Conservation (phyloP, 2,797 vertebrate genomes). For the Hyperoplus lanceolatus region DNA sequence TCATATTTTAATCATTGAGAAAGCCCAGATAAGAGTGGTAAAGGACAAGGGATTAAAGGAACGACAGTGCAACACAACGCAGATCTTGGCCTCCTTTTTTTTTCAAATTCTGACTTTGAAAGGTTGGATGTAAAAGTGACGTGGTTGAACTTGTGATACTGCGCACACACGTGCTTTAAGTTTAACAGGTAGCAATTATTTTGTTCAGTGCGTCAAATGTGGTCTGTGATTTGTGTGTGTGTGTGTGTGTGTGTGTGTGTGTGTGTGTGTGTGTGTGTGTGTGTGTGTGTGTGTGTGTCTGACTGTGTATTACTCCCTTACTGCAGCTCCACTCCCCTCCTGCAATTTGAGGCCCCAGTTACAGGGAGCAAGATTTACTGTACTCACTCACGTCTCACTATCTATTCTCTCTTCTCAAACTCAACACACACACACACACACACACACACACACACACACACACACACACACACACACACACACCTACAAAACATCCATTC, state of each 20-base stretch:
- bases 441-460: slow-evolving; percentile 32
- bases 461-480: background rate
- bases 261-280: slow-evolving; percentile 32
- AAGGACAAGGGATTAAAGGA: slow-evolving; percentile 36
- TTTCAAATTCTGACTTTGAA: slow-evolving; percentile 33
- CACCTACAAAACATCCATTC: background rate
- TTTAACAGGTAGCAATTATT: slow-evolving; percentile 68
- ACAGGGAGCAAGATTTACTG: slow-evolving; percentile 72
- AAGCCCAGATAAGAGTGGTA: slow-evolving; percentile 32
- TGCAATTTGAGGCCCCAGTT: slow-evolving; percentile 81
- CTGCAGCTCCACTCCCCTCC: slow-evolving; percentile 70
- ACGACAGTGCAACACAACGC: slow-evolving; percentile 50
- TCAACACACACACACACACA: slow-evolving; percentile 33
- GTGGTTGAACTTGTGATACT: slow-evolving; percentile 27
- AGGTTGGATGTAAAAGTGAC: slow-evolving; percentile 39
- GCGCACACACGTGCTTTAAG: slow-evolving; percentile 40
- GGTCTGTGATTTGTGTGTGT: slow-evolving; percentile 40
- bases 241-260: slow-evolving; percentile 29
- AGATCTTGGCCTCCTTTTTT: slow-evolving; percentile 4
- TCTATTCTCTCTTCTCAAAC: slow-evolving; percentile 32
- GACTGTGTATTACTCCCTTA: slow-evolving; percentile 62
- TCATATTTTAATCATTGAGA: slow-evolving; percentile 56
- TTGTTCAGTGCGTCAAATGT: slow-evolving; percentile 62
- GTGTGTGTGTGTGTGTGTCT: slow-evolving; percentile 30
- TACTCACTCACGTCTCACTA: slow-evolving; percentile 34